Evolutionary conservation across 2,113 vertebrate genomes (phyloP), one percentile per base, ranked within the genome.

Genomic region (Vidua macroura): DNA sequence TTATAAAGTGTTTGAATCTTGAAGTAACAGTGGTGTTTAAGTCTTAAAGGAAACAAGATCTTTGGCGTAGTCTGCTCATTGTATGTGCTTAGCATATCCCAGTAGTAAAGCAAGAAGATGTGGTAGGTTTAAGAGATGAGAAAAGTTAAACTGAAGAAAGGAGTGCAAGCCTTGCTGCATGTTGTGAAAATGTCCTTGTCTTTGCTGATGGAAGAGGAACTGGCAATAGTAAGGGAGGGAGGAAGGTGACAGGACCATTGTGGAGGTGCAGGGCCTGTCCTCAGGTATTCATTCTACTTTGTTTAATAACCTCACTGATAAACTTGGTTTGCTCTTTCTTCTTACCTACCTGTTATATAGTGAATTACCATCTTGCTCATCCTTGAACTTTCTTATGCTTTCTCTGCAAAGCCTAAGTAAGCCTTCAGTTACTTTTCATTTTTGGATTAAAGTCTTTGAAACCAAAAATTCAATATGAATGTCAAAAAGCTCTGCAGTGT

Each of bases 371-470:
- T 27, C 37, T 91, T 3, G 1, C 24, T 83, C 37, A 58, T 78
- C 27, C 35, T 18, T 70, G 56, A 78, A n/a, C 59, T 49, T 89
- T 43, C 66, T 43, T 43, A 49, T 75, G 39, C 41, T 90, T 90
- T 64, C 46, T 78, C 35, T 93, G 78, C 39, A 90, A 93, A 87
- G 20, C 39, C 35, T 59, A 22, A 55, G 66, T 82, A 93, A 87
- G 31, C 28, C 35, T 93, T 95, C 66, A 75, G 56, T 84, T 91
- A 77, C 68, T 82, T 91, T 87, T 84, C 12, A 31, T 73, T 60
- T 93, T 74, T 74, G 68, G 24, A 81, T 77, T 64, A 43, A 80
- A 74, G 55, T 82, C 31, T 74, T 70, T 23, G 31, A 69, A 89
- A 85, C 52, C 13, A 78, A 78, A 89, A 84, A 70, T 70, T 87